Percentiles rank a stretch among this genome's conserved stretches.
These are phyloP conservation scores for Nymphalis polychloros DNA, from an alignment of 2,888 invertebrate genomes.

Conservation along the genomic window DNA sequence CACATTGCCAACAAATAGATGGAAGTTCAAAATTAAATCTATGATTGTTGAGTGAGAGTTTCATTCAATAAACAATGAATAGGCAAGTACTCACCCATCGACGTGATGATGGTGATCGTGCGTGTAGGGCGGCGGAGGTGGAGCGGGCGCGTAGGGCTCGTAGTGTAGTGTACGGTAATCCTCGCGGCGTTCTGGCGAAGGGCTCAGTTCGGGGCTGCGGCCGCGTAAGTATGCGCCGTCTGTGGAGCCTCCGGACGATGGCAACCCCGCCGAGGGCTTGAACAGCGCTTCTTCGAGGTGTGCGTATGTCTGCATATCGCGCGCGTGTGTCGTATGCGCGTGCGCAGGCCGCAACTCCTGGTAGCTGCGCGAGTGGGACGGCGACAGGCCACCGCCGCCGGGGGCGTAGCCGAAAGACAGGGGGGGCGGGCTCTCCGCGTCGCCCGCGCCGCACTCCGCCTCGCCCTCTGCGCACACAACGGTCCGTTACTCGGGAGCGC, in stretches of 20 bases:
- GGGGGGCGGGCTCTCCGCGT: constrained; percentile 68
- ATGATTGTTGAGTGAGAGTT: no score
- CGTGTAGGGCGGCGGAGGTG: constrained; percentile 57
- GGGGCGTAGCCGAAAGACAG: constrained; percentile 68
- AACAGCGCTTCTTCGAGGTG: constrained; percentile 52
- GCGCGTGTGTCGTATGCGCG: constrained; percentile 53
- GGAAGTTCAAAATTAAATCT: no score
- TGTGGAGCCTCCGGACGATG: constrained; percentile 49
- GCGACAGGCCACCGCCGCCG: constrained; percentile 56
- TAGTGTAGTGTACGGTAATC: constrained; percentile 66
- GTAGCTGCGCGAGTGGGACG: constrained; percentile 75
- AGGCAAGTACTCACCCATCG: constrained; percentile 59
- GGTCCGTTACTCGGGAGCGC: constrained; percentile 33
- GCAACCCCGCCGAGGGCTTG: constrained; percentile 43
- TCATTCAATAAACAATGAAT: background rate
- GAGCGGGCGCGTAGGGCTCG: constrained; percentile 61
- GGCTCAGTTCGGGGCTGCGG: constrained; percentile 61
- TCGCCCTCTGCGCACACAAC: constrained; percentile 66
- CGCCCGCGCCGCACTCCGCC: constrained; percentile 51
- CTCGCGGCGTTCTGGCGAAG: constrained; percentile 64
- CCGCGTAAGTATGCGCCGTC: constrained; percentile 65
- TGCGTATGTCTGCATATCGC: constrained; percentile 75
- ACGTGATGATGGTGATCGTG: constrained; percentile 65
- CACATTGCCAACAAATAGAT: no score
- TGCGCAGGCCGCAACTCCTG: constrained; percentile 73